Conservation (phyloP, 2,888 invertebrate genomes). For the Xestia ashworthii region DNA sequence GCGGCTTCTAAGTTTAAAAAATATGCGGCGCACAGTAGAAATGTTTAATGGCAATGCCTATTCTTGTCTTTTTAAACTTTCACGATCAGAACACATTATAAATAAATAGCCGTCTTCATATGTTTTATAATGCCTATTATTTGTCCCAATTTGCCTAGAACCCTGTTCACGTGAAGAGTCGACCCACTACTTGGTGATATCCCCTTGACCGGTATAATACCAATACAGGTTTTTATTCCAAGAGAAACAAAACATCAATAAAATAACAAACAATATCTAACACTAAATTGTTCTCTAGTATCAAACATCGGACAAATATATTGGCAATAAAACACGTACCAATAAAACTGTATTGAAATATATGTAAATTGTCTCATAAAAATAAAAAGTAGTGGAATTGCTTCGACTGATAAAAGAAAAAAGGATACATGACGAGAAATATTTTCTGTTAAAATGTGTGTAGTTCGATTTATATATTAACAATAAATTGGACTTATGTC, state of each 20-base stretch:
- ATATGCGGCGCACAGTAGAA: too few relatives aligned
- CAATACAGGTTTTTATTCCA: not conserved
- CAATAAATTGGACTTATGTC: not conserved
- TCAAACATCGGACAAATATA: constrained; percentile 35
- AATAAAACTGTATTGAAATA: constrained; percentile 47
- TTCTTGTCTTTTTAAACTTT: too few relatives aligned
- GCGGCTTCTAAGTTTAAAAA: too few relatives aligned
- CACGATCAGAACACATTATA: too few relatives aligned
- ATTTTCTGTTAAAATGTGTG: not conserved
- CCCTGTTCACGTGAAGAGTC: not conserved
- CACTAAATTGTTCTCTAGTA: constrained; percentile 18
- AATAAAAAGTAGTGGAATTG: constrained; percentile 26
- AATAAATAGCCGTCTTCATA: too few relatives aligned
- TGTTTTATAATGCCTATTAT: too few relatives aligned
- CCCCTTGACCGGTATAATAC: not conserved
- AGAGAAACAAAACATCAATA: constrained; percentile 9
- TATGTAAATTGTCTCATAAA: constrained; percentile 32
- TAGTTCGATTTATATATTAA: not conserved
- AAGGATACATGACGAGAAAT: not conserved
- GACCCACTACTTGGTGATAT: not conserved
- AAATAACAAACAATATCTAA: constrained; percentile 32
- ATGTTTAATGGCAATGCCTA: not conserved
- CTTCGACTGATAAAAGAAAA: constrained; percentile 10
- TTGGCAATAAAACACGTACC: constrained; percentile 29
- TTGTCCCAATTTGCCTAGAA: not conserved